Evolutionary conservation across 2,113 vertebrate genomes (phyloP).

Genomic region (Neomonachus schauinslandi): DNA sequence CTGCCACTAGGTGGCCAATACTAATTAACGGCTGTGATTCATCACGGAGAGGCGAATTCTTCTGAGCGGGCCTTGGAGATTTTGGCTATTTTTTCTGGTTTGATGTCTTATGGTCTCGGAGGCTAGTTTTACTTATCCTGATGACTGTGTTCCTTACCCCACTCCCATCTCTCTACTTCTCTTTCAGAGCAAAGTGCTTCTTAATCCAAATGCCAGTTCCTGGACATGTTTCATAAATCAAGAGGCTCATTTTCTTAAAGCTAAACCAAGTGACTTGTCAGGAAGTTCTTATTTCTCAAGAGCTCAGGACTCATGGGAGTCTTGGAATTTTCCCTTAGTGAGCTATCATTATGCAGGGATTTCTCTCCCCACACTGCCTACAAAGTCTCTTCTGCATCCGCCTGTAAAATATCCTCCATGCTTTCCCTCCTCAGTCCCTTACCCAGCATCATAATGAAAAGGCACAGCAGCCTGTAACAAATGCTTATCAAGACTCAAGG

Average conservation of each 20-base stretch:
- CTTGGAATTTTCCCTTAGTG: not conserved
- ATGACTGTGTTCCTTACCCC: not conserved
- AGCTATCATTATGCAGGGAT: not conserved
- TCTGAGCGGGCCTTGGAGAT: not conserved
- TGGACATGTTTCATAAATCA: constrained; percentile 18
- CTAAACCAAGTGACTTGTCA: constrained; percentile 23
- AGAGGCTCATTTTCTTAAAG: constrained; percentile 47
- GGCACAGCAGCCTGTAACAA: constrained; percentile 36
- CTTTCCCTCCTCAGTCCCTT: not conserved
- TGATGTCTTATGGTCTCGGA: not conserved
- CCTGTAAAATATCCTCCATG: not conserved
- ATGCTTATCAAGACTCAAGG: constrained; percentile 62
- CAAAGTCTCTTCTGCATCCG: not conserved
- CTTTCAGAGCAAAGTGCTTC: constrained; percentile 2
- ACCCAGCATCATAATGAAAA: constrained; percentile 28
- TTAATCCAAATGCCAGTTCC: not conserved
- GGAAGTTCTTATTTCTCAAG: constrained; percentile 35
- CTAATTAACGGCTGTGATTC: not conserved
- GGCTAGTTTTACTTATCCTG: not conserved
- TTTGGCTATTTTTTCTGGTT: not conserved
- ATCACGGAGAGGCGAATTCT: not conserved
- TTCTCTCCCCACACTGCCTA: not conserved
- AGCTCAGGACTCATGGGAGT: not conserved
- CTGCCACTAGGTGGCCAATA: constrained; percentile 76
- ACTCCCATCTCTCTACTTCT: not conserved